Evolutionary conservation across 1,140 invertebrate genomes (phyloP), one percentile per base, ranked within the genome.

Genomic region (Drosophila oshimai): DNA sequence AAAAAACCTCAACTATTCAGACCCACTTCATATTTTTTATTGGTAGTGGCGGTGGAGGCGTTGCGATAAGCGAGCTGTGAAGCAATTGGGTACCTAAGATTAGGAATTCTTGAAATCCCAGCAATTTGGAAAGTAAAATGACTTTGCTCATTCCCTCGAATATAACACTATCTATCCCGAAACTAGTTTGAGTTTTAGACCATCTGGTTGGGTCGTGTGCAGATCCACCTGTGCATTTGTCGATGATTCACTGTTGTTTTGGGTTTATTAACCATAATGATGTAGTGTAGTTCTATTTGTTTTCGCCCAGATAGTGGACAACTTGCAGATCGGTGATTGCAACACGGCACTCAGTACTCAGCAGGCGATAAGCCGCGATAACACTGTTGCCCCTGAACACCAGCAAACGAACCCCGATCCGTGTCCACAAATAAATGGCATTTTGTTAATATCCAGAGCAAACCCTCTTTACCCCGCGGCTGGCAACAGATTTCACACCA

Each of bases 401-500:
- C 58, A 24, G n/a, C n/a, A 20, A n/a, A n/a, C n/a, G n/a, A 57
- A 7, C 29, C 26, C 3, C 5, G 15, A 55, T 39, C 18, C 26
- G 12, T 28, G 24, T 36, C 15, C 9, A 6, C 15, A 42, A 13
- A 15, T 17, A 47, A 24, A 29, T 6, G 10, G 12, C n/a, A n/a
- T 37, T 22, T 17, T 67, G 73, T 53, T 76, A 73, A 77, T 72
- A 54, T 37, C 34, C 17, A 60, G 36, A 33, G 24, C 22, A 58
- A 73, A 78, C 36, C 36, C 26, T 46, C 26, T 46, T 26, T 7
- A 37, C 7, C 6, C 3, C 2, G 47, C 71, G 65, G 42, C 36
- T 50, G 34, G 49, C 44, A 51, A 49, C 47, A 44, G 60, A 37
- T 55, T 50, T 77, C 69, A 77, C 78, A 81, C 55, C 55, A 53